Evolutionary conservation across 2,888 invertebrate species (phyloP).

Genomic region (Apodemia hepburni): DNA sequence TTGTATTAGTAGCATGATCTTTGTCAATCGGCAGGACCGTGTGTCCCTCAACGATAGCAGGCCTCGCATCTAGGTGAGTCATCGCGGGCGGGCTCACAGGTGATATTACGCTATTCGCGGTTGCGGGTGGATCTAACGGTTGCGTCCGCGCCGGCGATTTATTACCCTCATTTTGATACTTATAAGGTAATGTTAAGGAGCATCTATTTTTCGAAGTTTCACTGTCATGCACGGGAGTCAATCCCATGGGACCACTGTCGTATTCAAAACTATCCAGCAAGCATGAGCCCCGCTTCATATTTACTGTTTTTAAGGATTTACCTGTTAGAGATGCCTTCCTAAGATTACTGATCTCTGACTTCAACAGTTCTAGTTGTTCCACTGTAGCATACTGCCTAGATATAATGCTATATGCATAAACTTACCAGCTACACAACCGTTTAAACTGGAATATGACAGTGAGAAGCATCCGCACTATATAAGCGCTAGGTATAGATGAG

Average conservation of each 20-base stretch:
- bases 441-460: too few species aligned
- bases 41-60: slow-evolving; percentile 19
- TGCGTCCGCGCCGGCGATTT: too few species aligned
- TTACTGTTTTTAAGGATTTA: slow-evolving; percentile 17
- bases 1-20: neutral
- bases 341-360: too few species aligned
- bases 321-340: too few species aligned
- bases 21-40: slow-evolving; percentile 14
- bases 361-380: neutral
- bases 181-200: too few species aligned
- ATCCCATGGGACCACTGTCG: slow-evolving; percentile 31
- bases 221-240: slow-evolving; percentile 24
- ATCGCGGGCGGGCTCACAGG: slow-evolving; percentile 5
- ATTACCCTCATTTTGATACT: too few species aligned
- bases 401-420: too few species aligned
- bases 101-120: neutral
- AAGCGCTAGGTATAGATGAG: too few species aligned
- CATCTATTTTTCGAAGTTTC: neutral
- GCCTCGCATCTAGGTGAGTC: slow-evolving; percentile 10
- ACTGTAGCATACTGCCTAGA: slow-evolving; percentile 1
- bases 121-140: too few species aligned
- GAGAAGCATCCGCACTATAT: neutral
- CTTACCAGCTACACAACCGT: too few species aligned
- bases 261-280: slow-evolving; percentile 25
- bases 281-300: slow-evolving; percentile 27